A percentile compares a stretch with the other conserved stretches of the same genome.
Conservation (phyloP, 2,888 invertebrate genomes). For the Pecten maximus region DNA sequence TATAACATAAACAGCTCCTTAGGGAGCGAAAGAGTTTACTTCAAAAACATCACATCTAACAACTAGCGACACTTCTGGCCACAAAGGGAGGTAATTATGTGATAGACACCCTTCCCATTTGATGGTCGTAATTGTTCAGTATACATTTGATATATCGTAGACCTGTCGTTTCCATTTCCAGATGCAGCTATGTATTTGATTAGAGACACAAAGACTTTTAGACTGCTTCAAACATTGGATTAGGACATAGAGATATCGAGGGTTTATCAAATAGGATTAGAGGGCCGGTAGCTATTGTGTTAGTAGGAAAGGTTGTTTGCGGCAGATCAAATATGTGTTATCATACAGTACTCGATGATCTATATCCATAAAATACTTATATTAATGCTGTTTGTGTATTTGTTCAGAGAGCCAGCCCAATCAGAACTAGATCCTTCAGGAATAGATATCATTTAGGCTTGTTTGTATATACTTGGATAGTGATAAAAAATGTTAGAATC, state of each 20-base stretch:
- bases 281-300: not conserved
- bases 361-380: not conserved
- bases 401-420: not conserved
- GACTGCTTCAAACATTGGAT: not conserved
- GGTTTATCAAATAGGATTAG: not conserved
- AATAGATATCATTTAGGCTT: not conserved
- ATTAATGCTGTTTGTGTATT: not conserved
- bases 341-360: not conserved
- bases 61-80: not conserved
- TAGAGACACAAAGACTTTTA: not conserved
- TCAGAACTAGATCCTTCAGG: not conserved
- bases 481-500: not conserved
- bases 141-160: not conserved
- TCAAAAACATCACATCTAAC: not conserved
- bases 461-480: not conserved
- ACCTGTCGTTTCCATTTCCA: not conserved
- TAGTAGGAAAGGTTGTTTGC: not conserved
- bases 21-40: not conserved
- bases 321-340: not conserved
- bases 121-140: not conserved
- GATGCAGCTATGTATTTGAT: constrained; percentile 1
- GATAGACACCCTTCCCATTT: not conserved
- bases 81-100: not conserved
- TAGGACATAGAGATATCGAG: not conserved
- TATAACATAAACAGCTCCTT: not conserved